A percentile compares a stretch with the other conserved stretches of the same genome.
phyloP scores from a whole-genome alignment of 1,140 invertebrate genomes.

The Caenorhabditis inopinata region DNA sequence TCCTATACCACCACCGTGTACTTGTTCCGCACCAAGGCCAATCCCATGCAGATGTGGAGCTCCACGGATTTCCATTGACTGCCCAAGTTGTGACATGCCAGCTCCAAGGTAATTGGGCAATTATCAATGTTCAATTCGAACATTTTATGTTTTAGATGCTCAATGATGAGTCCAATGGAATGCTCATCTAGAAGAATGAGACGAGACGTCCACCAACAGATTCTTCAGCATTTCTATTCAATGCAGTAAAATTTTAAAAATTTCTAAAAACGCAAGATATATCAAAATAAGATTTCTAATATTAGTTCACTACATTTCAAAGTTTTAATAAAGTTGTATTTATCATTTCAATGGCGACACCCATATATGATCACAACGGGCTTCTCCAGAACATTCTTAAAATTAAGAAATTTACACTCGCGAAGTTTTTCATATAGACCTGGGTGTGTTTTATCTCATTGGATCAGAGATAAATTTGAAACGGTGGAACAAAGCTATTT shows the following conservation, averaged over 20 bases:
- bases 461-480: too few relatives aligned
- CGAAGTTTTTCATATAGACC: too few relatives aligned
- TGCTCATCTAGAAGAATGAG: constrained; percentile 21
- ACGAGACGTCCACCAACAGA: constrained; percentile 24
- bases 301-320: background rate
- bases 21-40: background rate
- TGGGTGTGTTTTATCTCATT: too few relatives aligned
- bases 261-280: background rate
- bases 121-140: background rate
- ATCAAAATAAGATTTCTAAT: background rate
- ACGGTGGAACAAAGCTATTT: too few relatives aligned
- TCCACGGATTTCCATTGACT: background rate
- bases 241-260: background rate
- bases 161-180: constrained; percentile 18
- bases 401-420: too few relatives aligned
- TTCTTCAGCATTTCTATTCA: constrained; percentile 4
- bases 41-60: constrained; percentile 13
- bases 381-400: too few relatives aligned
- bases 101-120: background rate
- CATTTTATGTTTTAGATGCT: background rate
- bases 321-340: too few relatives aligned
- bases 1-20: background rate
- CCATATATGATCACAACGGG: too few relatives aligned
- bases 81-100: constrained; percentile 16
- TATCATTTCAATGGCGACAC: background rate